Percentiles rank a stretch among this genome's conserved stretches.
Conservation (phyloP, 1,140 invertebrate species). For the Carcinoscorpius rotundicauda region DNA sequence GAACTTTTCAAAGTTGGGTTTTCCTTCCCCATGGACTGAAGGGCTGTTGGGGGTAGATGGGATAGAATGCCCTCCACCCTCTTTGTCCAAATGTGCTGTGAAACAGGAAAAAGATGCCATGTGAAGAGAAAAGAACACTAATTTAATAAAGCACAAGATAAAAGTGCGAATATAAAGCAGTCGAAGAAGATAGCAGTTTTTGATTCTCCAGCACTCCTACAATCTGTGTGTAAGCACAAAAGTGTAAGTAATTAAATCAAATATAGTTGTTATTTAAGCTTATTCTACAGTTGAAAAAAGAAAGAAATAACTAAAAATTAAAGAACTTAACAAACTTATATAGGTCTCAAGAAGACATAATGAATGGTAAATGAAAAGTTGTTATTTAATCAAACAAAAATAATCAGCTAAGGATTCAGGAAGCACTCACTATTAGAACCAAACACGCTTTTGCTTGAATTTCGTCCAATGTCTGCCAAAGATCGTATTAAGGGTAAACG, state of each 20-base stretch:
- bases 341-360: not conserved
- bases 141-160: too few relatives aligned
- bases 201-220: too few relatives aligned
- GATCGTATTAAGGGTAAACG: slow-evolving; percentile 87
- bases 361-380: not conserved
- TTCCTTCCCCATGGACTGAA: slow-evolving; percentile 36
- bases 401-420: not conserved
- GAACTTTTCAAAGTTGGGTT: slow-evolving; percentile 46
- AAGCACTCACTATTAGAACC: slow-evolving; percentile 24
- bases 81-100: slow-evolving; percentile 12
- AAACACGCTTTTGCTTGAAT: slow-evolving; percentile 85
- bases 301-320: slow-evolving; percentile 5
- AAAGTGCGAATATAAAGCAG: too few relatives aligned
- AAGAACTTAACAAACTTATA: slow-evolving; percentile 12
- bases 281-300: slow-evolving; percentile 4
- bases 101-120: not conserved
- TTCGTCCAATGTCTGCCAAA: slow-evolving; percentile 89
- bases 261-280: not conserved
- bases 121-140: slow-evolving; percentile 12
- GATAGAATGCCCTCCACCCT: slow-evolving; percentile 20
- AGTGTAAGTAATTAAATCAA: too few relatives aligned
- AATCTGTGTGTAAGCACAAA: too few relatives aligned
- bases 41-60: slow-evolving; percentile 33
- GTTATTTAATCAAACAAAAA: too few relatives aligned
- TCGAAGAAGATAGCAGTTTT: too few relatives aligned